Evolutionary conservation across 2,888 invertebrate genomes (phyloP).

Genomic region (Nomada fucata): DNA sequence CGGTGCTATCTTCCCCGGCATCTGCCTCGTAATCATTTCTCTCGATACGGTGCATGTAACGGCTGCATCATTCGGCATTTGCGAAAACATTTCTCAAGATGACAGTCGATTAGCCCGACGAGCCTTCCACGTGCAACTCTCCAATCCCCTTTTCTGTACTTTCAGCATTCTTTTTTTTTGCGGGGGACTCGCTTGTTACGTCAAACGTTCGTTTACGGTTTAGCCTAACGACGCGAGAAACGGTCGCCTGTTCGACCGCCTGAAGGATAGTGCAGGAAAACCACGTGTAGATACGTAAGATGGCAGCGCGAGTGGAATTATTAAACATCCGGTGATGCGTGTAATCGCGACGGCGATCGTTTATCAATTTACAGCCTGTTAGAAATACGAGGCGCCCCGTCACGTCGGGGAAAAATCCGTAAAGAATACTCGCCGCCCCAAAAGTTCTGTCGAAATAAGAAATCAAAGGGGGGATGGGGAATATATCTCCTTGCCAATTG

Average conservation of each 20-base stretch:
- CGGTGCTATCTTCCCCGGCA: constrained; percentile 55
- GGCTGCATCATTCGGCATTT: constrained; percentile 48
- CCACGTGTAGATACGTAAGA: neutral
- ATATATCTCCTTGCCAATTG: neutral
- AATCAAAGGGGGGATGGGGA: neutral
- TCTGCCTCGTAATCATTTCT: constrained; percentile 50
- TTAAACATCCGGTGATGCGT: neutral
- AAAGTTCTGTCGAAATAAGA: neutral
- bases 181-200: neutral
- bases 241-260: neutral
- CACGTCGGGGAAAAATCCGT: neutral
- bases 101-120: constrained; percentile 58
- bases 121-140: constrained; percentile 35
- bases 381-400: too few species aligned
- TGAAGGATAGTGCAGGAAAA: too few species aligned
- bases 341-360: neutral
- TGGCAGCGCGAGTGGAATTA: neutral
- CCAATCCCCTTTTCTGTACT: neutral
- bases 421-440: neutral
- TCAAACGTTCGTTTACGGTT: neutral
- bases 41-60: constrained; percentile 45
- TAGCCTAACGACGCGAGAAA: neutral
- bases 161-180: constrained; percentile 12
- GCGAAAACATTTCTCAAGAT: constrained; percentile 61
- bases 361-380: too few species aligned